Base-by-base conservation (phyloP, 2,888 invertebrate species). In the Lottia scabra region DNA sequence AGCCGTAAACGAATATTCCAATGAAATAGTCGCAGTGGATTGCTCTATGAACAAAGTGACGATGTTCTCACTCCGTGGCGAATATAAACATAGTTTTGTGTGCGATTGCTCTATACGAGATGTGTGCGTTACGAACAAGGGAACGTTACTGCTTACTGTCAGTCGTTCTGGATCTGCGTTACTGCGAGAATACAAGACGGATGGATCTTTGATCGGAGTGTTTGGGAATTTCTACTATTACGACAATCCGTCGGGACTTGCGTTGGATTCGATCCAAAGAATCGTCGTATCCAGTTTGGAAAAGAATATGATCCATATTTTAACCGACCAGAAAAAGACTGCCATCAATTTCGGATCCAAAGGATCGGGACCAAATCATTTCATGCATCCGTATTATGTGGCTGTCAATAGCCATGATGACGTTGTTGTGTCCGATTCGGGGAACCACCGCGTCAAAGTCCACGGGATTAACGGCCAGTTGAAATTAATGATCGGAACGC, bases 381-480 rank as follows among this genome's bases (percentile, higher is more conserved):
- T 86, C 44, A 65, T 73, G 8, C 62, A 74, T 8, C 86, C 86
- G 0, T 81, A 78, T 71, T 82, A 83, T 72, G 79, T 84, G 10
- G 74, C 82, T 8, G 76, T 78, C 6, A 83, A 81, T 67, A 74
- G 70, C 16, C 70, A 76, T n/a, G 79, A 81, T 68, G 79, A 83
- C 27, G 81, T 86, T 19, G 72, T 85, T 10, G 78, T 86, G 10
- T 76, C 84, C 0, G 85, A 86, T 74, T 78, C 74, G 63, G 84
- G 81, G 10, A 84, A 83, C 63, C 82, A 86, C 75, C 72, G 83
- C 48, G 70, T 86, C 44, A 85, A 85, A 75, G 72, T 83, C 8
- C 85, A 82, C 66, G 79, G 77, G 38, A 72, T 74, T 5, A 78
- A 79, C 38, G 85, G 85, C 10, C 80, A 81, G 8, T 82, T 80